Conservation (phyloP, 2,888 invertebrate species). For the Noctua pronuba region DNA sequence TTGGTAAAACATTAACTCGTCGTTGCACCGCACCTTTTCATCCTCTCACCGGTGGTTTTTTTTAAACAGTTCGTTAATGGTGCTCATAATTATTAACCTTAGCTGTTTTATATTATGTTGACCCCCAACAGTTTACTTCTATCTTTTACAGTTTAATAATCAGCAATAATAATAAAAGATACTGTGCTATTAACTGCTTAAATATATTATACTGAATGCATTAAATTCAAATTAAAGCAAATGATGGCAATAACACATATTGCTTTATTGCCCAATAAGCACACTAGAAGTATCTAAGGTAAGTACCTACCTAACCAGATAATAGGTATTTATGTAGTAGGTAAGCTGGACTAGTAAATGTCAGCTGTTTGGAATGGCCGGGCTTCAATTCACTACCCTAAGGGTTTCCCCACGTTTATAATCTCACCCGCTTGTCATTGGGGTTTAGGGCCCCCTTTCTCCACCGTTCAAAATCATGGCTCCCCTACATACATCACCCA, state of each 20-base stretch:
- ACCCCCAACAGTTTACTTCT: conserved; percentile 27
- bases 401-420: conserved; percentile 33
- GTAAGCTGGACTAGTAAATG: conserved; percentile 1
- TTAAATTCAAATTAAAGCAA: not conserved
- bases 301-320: not conserved
- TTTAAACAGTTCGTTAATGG: conserved; percentile 16
- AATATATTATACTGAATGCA: not conserved
- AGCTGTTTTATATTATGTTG: conserved; percentile 24
- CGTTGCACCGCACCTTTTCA: conserved; percentile 61
- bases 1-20: conserved; percentile 66
- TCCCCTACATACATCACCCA: conserved; percentile 2
- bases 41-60: conserved; percentile 55
- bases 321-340: not conserved
- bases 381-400: conserved; percentile 35
- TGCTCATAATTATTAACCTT: conserved; percentile 17
- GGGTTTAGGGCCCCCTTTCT: conserved; percentile 24
- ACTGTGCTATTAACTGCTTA: not conserved
- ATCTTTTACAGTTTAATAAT: conserved; percentile 1
- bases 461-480: conserved; percentile 8
- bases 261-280: not conserved
- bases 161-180: not conserved
- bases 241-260: not conserved
- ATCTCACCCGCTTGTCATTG: conserved; percentile 37
- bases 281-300: not conserved
- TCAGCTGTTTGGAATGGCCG: conserved; percentile 10